Conservation (phyloP, 2,888 invertebrate species). For the Lasius platythorax region DNA sequence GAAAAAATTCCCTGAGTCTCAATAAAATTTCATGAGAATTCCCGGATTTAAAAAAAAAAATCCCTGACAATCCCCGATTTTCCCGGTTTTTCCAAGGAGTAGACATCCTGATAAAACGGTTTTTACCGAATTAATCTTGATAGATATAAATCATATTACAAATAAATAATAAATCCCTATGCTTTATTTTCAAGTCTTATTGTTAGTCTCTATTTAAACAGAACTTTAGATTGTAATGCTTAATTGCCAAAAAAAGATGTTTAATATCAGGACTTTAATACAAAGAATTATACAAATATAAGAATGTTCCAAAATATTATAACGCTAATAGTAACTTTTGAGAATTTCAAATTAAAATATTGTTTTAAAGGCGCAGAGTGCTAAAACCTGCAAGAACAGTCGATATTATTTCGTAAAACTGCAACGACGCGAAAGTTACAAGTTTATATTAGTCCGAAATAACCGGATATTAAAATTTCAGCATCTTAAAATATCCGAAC, state of each 20-base stretch:
- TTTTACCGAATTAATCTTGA: neutral
- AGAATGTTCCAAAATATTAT: neutral
- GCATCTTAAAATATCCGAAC: too few species aligned
- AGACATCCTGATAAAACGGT: neutral
- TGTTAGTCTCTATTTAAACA: neutral
- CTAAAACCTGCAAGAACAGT: neutral
- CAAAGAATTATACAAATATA: neutral
- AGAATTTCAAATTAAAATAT: neutral
- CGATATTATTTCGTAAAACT: constrained; percentile 6
- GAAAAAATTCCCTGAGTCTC: too few species aligned
- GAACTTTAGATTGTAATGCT: neutral
- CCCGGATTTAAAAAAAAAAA: too few species aligned
- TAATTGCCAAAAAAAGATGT: neutral
- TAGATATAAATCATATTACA: too few species aligned
- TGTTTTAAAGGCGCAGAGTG: neutral
- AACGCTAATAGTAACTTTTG: neutral
- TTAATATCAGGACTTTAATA: neutral
- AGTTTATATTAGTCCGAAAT: too few species aligned
- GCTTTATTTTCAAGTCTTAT: neutral
- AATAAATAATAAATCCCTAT: neutral
- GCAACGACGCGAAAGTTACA: too few species aligned
- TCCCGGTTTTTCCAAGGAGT: too few species aligned
- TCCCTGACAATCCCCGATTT: too few species aligned
- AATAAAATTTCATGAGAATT: too few species aligned
- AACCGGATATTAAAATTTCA: too few species aligned